Evolutionary conservation across 2,113 vertebrate species (phyloP).

Genomic region (Sylvietta virens): DNA sequence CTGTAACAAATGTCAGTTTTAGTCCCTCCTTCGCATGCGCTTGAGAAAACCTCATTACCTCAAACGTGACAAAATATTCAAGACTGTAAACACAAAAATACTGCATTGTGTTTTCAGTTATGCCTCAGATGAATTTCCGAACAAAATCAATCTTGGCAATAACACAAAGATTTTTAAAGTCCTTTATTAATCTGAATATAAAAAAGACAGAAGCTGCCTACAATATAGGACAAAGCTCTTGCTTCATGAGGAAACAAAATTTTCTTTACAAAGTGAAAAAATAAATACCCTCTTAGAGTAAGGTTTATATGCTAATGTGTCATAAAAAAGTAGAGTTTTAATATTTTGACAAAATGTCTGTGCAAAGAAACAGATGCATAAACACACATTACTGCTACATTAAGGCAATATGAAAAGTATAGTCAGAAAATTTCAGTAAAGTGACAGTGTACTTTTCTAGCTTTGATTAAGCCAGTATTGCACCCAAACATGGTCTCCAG

Average conservation of each 20-base stretch:
- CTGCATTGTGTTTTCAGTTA: not conserved
- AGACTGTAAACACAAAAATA: not conserved
- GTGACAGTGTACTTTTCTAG: constrained; percentile 89
- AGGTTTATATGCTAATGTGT: constrained; percentile 83
- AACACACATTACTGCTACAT: constrained; percentile 93
- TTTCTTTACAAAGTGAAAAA: constrained; percentile 87
- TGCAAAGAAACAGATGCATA: constrained; percentile 92
- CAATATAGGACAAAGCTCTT: constrained; percentile 86
- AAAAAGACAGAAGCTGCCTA: constrained; percentile 81
- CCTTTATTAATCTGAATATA: constrained; percentile 86
- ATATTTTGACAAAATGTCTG: constrained; percentile 85
- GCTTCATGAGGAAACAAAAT: constrained; percentile 95
- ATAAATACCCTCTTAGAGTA: constrained; percentile 86
- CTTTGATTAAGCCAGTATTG: constrained; percentile 88
- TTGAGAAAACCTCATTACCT: not conserved
- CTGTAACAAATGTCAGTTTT: not conserved
- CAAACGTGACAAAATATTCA: not conserved
- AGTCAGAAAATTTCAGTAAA: constrained; percentile 88
- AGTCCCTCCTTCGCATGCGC: not conserved
- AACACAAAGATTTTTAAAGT: constrained; percentile 35
- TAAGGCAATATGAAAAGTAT: constrained; percentile 91
- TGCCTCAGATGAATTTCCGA: not conserved
- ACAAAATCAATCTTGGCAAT: not conserved
- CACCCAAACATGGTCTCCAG: constrained; percentile 81
- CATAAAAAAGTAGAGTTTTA: constrained; percentile 86